phyloP scores from a whole-genome alignment of 64 coral and sea anemone genomes.

The Montipora efflorescens region DNA sequence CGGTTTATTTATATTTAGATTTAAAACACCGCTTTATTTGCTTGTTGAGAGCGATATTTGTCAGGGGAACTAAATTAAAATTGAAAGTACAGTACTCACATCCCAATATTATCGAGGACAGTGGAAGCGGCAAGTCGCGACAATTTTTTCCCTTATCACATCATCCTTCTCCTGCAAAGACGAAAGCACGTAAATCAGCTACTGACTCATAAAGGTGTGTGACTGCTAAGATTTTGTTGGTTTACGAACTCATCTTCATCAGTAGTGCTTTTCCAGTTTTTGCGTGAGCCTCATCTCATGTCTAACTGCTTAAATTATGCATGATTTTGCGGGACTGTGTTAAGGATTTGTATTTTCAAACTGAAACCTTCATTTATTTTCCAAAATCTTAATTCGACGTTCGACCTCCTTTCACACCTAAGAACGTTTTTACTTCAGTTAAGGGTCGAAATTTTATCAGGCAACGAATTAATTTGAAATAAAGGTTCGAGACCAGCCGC shows the following conservation, averaged over 20 bases:
- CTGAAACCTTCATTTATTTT: neutral
- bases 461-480: neutral
- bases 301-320: neutral
- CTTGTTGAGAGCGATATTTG: slow-evolving; percentile 24
- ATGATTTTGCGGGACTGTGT: neutral
- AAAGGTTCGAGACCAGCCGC: neutral
- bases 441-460: neutral
- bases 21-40: slow-evolving; percentile 55
- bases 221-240: neutral
- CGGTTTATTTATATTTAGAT: slow-evolving; percentile 15
- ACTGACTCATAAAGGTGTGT: neutral
- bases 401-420: neutral
- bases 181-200: neutral
- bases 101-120: neutral
- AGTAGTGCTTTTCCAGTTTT: neutral
- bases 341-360: neutral
- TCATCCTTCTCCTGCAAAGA: neutral
- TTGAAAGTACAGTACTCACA: slow-evolving; percentile 7
- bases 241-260: too few species aligned
- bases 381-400: neutral
- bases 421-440: neutral
- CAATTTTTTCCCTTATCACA: neutral
- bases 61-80: slow-evolving; percentile 40
- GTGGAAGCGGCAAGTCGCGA: neutral
- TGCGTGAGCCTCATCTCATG: neutral